A percentile compares a stretch with the other conserved stretches of the same genome.
Conservation (phyloP, 2,113 vertebrate species). For the Sinocyclocheilus grahami region DNA sequence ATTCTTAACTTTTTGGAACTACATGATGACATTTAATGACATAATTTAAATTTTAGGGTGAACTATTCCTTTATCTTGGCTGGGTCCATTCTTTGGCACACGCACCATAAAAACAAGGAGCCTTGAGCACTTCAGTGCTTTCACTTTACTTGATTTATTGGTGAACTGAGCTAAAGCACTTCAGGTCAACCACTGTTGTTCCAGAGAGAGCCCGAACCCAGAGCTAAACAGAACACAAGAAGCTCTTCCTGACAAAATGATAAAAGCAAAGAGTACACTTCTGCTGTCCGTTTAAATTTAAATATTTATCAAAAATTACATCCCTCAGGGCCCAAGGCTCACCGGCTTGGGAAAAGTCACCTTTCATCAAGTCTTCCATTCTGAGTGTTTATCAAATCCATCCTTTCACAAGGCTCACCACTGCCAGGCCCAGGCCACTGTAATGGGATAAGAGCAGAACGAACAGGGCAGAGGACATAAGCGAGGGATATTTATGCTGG, state of each 20-base stretch:
- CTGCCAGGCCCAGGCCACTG: background rate
- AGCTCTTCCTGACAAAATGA: background rate
- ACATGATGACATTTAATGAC: background rate
- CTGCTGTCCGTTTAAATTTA: conserved; percentile 2
- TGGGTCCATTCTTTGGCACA: background rate
- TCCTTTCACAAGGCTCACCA: background rate
- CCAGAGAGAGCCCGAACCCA: background rate
- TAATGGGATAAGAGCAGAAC: conserved; percentile 26
- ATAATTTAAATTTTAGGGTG: background rate
- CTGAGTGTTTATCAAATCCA: conserved; percentile 41
- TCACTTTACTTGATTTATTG: conserved; percentile 37
- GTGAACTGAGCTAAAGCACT: conserved; percentile 29
- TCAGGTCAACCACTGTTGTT: conserved; percentile 21
- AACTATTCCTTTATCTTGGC: conserved; percentile 10
- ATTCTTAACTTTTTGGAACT: background rate
- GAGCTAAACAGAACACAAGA: background rate
- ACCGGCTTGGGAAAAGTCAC: conserved; percentile 36
- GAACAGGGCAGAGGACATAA: background rate
- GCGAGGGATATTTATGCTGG: conserved; percentile 14
- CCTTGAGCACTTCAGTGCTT: conserved; percentile 24
- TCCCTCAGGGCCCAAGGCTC: background rate
- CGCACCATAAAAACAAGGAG: background rate
- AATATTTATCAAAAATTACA: conserved; percentile 16
- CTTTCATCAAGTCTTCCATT: conserved; percentile 42
- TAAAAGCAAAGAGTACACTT: conserved; percentile 26